Evolutionary conservation across 2,888 invertebrate species (phyloP), one percentile per base, ranked within the genome.

Genomic region (Troides aeacus): DNA sequence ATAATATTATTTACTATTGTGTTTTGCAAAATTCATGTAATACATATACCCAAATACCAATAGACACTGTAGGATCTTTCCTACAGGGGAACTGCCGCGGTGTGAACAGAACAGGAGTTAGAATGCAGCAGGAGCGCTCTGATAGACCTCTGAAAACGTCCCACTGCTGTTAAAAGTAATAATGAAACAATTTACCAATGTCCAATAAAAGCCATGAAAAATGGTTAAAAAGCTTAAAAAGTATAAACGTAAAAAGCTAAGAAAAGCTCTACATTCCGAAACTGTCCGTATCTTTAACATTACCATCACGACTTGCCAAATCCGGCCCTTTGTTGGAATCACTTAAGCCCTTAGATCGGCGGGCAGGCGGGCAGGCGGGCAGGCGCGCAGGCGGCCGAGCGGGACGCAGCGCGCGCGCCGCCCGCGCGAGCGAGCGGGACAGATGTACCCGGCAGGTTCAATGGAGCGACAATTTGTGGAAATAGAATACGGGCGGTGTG

Each of bases 231-330:
- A 24, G n/a, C 39, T 63, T 69, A 72, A 70, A 72, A 23, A 71
- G 66, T 53, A 66, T 68, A 71, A 63, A 64, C 69, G 59, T 24
- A 59, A 62, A 66, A 70, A 72, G 60, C 64, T 71, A 65, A 73
- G 73, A 71, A 74, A 72, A 77, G 73, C 74, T 72, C 72, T 72
- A 74, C 74, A 68, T 74, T 74, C 74, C 74, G 75, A 78, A 82
- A 81, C 79, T 77, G 74, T 67, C 74, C 71, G 65, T 72, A 76
- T 73, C 78, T 77, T 81, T 73, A 72, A 78, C 76, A 86, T 81
- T 83, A 75, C 77, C 75, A 79, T 83, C 86, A 85, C 86, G 86
- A 79, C 65, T 77, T 73, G 69, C 71, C 70, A 77, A 85, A 84
- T 84, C 82, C 84, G 81, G 80, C 81, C 80, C 79, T 77, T 76